These are phyloP conservation scores for Origma solitaria DNA, from an alignment of 2,113 vertebrate genomes.

Conservation along the genomic window DNA sequence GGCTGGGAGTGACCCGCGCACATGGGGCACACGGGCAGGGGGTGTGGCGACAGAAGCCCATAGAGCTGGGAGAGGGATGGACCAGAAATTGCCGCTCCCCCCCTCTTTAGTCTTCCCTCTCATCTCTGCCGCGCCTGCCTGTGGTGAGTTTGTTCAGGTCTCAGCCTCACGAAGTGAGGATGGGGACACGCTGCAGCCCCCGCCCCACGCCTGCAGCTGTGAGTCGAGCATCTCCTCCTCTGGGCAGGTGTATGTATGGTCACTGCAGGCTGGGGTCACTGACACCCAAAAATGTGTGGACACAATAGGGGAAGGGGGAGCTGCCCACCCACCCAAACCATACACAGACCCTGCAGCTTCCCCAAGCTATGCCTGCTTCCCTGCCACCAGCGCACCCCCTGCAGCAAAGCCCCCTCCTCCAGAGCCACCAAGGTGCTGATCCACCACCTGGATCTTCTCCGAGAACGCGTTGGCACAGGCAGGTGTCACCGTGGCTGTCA, in stretches of 20 bases:
- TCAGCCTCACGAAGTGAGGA: not conserved
- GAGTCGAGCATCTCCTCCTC: not conserved
- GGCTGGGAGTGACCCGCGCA: not conserved
- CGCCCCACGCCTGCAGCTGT: rapidly evolving
- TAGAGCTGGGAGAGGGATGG: not conserved
- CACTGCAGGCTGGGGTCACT: rapidly evolving
- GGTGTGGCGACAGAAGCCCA: not conserved
- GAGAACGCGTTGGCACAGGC: rapidly evolving
- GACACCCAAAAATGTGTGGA: not conserved
- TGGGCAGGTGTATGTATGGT: not conserved
- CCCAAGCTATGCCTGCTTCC: not conserved
- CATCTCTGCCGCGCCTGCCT: rapidly evolving
- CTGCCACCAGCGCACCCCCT: not conserved
- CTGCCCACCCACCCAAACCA: not conserved
- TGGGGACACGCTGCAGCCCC: not conserved
- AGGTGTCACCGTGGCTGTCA: not conserved
- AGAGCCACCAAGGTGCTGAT: not conserved
- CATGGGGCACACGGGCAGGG: not conserved
- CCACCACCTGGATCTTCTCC: not conserved
- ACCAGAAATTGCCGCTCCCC: not conserved
- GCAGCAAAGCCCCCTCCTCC: not conserved
- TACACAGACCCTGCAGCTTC: not conserved
- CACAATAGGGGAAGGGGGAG: not conserved
- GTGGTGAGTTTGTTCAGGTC: not conserved
- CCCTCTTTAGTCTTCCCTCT: rapidly evolving